phyloP scores from a whole-genome alignment of 2,888 invertebrate species.

The Drosophila sordidula region DNA sequence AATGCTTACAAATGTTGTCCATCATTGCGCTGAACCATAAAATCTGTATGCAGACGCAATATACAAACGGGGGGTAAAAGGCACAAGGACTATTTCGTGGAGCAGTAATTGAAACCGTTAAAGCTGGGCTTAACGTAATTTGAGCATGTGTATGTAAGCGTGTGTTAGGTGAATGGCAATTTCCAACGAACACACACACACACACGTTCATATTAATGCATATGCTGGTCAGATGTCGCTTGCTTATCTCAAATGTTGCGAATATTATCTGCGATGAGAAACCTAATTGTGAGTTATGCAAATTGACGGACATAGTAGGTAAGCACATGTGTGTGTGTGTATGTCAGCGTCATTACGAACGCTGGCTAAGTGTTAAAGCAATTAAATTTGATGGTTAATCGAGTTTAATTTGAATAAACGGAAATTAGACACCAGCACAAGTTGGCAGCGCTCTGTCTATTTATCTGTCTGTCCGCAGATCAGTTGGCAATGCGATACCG shows the following conservation, averaged over 20 bases:
- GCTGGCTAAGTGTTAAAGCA: slow-evolving; percentile 63
- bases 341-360: slow-evolving; percentile 22
- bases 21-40: slow-evolving; percentile 46
- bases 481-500: slow-evolving; percentile 29
- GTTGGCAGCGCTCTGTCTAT: slow-evolving; percentile 14
- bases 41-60: slow-evolving; percentile 52
- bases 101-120: slow-evolving; percentile 72
- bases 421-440: slow-evolving; percentile 52
- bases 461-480: not conserved
- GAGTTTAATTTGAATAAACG: slow-evolving; percentile 71
- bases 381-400: slow-evolving; percentile 73
- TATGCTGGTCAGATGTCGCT: slow-evolving; percentile 26
- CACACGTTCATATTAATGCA: slow-evolving; percentile 46
- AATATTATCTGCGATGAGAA: slow-evolving; percentile 75
- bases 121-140: slow-evolving; percentile 55
- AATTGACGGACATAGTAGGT: slow-evolving; percentile 53
- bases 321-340: slow-evolving; percentile 7
- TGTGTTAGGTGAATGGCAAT: slow-evolving; percentile 40
- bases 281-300: slow-evolving; percentile 77
- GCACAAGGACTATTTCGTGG: slow-evolving; percentile 26
- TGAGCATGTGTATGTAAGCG: slow-evolving; percentile 17
- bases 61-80: slow-evolving; percentile 9
- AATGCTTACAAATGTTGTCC: slow-evolving; percentile 3
- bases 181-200: slow-evolving; percentile 24
- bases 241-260: slow-evolving; percentile 70